Conservation (phyloP, 2,113 vertebrate species). For the Dasyurus viverrinus region DNA sequence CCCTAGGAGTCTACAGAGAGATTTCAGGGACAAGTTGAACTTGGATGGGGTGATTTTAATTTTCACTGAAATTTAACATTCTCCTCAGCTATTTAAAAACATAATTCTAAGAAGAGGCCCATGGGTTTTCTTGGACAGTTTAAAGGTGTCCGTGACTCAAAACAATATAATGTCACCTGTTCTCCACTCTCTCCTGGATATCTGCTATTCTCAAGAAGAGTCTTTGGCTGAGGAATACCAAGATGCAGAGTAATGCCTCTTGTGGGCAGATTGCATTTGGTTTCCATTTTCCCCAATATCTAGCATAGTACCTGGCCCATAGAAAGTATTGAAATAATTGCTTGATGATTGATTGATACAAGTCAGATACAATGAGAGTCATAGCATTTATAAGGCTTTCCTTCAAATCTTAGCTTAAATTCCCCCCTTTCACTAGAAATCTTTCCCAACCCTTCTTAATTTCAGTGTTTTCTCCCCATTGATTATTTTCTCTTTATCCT, state of each 20-base stretch:
- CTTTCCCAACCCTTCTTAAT: neutral
- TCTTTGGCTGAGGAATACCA: neutral
- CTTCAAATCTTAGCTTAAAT: neutral
- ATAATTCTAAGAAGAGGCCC: neutral
- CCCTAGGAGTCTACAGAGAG: neutral
- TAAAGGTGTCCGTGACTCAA: neutral
- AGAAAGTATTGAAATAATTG: neutral
- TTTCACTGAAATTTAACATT: neutral
- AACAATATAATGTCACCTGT: neutral
- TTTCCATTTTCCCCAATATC: neutral
- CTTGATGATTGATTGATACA: neutral
- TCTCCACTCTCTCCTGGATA: neutral
- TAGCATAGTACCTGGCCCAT: neutral
- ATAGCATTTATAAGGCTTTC: neutral
- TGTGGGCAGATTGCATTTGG: neutral
- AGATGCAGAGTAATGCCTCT: neutral
- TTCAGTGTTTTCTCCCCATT: neutral
- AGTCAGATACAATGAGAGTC: neutral
- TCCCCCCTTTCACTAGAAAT: neutral
- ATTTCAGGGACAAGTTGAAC: neutral
- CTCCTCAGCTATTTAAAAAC: neutral
- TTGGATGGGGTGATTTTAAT: neutral
- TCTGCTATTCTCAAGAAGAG: neutral
- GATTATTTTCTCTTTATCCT: neutral
- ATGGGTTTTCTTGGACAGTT: neutral